Evolutionary conservation across 2,888 invertebrate genomes (phyloP).

Genomic region (Macaria notata): DNA sequence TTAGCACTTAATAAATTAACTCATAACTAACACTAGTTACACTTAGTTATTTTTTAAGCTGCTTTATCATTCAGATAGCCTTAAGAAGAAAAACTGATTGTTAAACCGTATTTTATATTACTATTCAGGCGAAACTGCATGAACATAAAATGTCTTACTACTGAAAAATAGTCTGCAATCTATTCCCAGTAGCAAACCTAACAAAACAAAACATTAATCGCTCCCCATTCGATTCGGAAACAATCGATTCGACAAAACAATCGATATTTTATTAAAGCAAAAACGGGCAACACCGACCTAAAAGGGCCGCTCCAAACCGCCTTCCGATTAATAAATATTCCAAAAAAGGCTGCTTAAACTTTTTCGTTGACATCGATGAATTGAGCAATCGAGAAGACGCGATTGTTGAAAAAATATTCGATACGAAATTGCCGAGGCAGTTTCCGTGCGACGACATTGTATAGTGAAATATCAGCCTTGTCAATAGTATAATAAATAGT

Average conservation of each 20-base stretch:
- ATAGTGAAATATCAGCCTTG: too few species aligned
- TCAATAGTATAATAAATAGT: too few species aligned
- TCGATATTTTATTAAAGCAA: constrained; percentile 22
- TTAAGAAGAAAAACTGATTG: too few species aligned
- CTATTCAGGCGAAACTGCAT: too few species aligned
- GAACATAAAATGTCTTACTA: too few species aligned
- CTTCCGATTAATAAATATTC: constrained; percentile 39
- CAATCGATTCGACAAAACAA: constrained; percentile 25
- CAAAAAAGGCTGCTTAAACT: constrained; percentile 37
- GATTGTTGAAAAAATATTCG: constrained; percentile 31
- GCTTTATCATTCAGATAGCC: too few species aligned
- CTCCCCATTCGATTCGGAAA: constrained; percentile 14
- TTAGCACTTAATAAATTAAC: too few species aligned
- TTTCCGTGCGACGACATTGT: constrained; percentile 5
- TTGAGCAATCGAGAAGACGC: constrained; percentile 33
- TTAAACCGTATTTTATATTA: too few species aligned
- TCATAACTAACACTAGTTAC: too few species aligned
- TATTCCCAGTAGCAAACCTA: too few species aligned
- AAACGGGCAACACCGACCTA: constrained; percentile 22
- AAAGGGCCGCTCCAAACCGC: constrained; percentile 32
- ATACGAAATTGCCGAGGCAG: constrained; percentile 12
- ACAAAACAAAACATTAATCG: constrained; percentile 21
- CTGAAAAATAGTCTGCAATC: too few species aligned
- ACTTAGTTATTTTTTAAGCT: too few species aligned
- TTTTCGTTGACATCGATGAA: constrained; percentile 38